These are phyloP conservation scores for Fragum fragum DNA, from an alignment of 2,888 invertebrate species.

Conservation along the genomic window DNA sequence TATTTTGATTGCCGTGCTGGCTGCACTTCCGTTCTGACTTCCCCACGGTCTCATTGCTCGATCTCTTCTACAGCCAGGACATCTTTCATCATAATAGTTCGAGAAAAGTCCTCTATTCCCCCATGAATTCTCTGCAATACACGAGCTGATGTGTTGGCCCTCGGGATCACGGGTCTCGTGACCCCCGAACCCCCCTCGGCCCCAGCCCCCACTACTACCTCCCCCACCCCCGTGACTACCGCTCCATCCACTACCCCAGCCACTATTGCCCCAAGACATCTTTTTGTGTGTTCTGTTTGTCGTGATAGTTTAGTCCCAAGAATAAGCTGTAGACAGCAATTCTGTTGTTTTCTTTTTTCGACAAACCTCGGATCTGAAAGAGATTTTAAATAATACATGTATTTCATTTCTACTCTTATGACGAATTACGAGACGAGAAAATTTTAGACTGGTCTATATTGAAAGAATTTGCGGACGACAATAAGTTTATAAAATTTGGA, in stretches of 20 bases:
- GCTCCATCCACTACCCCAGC: slow-evolving; percentile 25
- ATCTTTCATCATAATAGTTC: slow-evolving; percentile 48
- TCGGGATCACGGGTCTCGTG: slow-evolving; percentile 40
- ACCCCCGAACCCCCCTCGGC: slow-evolving; percentile 25
- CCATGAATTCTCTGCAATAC: slow-evolving; percentile 46
- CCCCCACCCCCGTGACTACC: slow-evolving; percentile 19
- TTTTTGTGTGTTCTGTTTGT: not conserved
- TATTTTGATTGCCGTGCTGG: slow-evolving; percentile 18
- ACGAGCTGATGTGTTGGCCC: slow-evolving; percentile 44
- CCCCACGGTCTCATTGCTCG: slow-evolving; percentile 41
- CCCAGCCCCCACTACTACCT: slow-evolving; percentile 38
- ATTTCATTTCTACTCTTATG: too few species aligned
- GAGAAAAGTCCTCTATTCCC: slow-evolving; percentile 37
- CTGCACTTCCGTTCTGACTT: not conserved
- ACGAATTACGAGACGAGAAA: too few species aligned
- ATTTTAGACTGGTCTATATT: too few species aligned
- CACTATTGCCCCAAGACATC: slow-evolving; percentile 49
- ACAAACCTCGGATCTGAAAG: too few species aligned
- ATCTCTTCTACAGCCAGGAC: slow-evolving; percentile 53
- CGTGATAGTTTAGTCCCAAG: not conserved
- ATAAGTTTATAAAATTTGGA: too few species aligned
- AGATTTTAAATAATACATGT: too few species aligned
- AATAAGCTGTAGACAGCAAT: not conserved
- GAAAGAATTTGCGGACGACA: too few species aligned
- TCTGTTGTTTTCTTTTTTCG: too few species aligned